Percentiles rank a stretch among this genome's conserved stretches.
phyloP scores from a whole-genome alignment of 2,888 invertebrate genomes.

The Hoplodrina blanda region DNA sequence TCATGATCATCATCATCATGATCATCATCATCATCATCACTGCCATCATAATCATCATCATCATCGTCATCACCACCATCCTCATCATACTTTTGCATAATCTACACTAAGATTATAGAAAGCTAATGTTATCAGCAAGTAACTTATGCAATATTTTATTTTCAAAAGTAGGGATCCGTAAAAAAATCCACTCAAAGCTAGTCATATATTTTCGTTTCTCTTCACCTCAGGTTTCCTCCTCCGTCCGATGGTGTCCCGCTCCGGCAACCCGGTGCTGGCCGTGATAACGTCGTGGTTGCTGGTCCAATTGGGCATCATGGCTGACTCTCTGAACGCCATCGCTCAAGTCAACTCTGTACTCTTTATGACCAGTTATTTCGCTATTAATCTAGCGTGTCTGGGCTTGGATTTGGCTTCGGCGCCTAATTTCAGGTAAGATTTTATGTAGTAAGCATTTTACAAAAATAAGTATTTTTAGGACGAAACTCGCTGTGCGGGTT shows the following conservation, averaged over 20 bases:
- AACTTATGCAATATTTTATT: no score
- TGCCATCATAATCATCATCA: no score
- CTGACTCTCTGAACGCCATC: conserved; percentile 98
- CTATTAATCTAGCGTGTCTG: conserved; percentile 98
- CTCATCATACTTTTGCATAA: no score
- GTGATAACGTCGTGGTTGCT: conserved; percentile 92
- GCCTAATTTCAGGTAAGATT: conserved; percentile 96
- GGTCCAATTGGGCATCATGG: conserved; percentile 97
- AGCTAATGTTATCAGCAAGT: no score
- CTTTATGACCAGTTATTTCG: conserved; percentile 98
- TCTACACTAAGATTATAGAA: no score
- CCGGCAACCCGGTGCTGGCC: conserved; percentile 83
- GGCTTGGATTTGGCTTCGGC: conserved; percentile 99
- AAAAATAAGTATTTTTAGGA: no score
- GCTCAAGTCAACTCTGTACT: conserved; percentile 97
- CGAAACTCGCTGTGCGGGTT: no score
- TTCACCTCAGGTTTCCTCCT: conserved; percentile 79
- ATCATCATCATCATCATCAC: no score
- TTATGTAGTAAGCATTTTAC: neutral
- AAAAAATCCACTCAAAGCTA: no score
- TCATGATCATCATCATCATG: no score
- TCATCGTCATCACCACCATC: no score
- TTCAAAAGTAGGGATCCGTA: no score
- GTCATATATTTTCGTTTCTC: neutral
- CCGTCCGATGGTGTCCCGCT: conserved; percentile 81